Percentiles rank a stretch among this genome's conserved stretches.
phyloP scores from a whole-genome alignment of 2,888 invertebrate genomes.

The Troglohyphantes excavatus region DNA sequence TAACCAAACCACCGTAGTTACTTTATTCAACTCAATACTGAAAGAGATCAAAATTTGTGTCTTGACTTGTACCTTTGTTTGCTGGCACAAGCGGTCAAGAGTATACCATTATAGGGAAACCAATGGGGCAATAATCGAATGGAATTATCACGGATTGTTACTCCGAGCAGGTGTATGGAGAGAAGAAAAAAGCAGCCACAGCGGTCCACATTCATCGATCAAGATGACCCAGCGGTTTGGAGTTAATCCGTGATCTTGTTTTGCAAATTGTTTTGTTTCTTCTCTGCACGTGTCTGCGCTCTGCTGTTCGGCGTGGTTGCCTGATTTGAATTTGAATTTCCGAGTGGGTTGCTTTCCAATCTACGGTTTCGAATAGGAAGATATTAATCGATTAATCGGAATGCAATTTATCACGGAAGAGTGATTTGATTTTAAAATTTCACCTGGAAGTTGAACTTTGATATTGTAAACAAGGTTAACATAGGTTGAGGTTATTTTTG shows the following conservation, averaged over 20 bases:
- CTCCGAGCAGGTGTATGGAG: neutral
- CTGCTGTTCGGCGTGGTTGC: neutral
- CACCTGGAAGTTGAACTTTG: neutral
- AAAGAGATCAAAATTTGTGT: too few species aligned
- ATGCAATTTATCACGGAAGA: neutral
- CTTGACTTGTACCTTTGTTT: neutral
- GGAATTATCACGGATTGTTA: constrained; percentile 9
- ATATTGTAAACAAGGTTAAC: neutral
- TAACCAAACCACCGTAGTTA: too few species aligned
- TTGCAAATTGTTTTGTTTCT: neutral
- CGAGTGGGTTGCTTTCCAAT: neutral
- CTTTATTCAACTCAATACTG: too few species aligned
- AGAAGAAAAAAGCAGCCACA: neutral
- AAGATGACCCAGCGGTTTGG: neutral
- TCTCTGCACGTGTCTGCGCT: too few species aligned
- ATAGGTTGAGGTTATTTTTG: too few species aligned
- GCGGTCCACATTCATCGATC: neutral
- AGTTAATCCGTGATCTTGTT: constrained; percentile 3
- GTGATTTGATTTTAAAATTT: neutral
- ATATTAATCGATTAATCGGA: neutral
- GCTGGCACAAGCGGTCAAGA: neutral
- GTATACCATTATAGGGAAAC: neutral
- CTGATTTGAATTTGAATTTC: neutral
- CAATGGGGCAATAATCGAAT: neutral
- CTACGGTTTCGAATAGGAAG: neutral